A percentile compares a stretch with the other conserved stretches of the same genome.
Evolutionary conservation across 2,113 vertebrate species (phyloP).

Genomic region (Pedetes capensis): DNA sequence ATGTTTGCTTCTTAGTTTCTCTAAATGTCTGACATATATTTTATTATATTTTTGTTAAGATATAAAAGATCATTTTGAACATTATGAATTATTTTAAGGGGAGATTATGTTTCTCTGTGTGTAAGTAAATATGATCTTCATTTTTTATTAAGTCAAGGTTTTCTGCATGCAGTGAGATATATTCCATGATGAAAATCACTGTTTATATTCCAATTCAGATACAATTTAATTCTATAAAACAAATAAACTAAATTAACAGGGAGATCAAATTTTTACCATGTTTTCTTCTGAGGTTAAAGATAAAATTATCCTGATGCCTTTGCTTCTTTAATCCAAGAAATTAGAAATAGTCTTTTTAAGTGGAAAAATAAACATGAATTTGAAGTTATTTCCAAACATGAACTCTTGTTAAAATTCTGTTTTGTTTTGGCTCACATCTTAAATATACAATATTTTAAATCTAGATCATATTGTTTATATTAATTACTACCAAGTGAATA

Average conservation of each 20-base stretch:
- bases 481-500: background rate
- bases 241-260: conserved; percentile 11
- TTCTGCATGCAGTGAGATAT: conserved; percentile 19
- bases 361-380: background rate
- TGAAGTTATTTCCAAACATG: background rate
- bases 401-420: background rate
- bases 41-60: conserved; percentile 26
- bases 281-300: background rate
- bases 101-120: background rate
- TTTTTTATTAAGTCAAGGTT: conserved; percentile 16
- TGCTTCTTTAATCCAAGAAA: background rate
- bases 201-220: conserved; percentile 28
- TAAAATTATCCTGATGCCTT: background rate
- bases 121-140: background rate
- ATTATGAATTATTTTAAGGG: background rate
- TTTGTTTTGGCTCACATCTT: background rate
- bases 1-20: background rate
- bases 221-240: conserved; percentile 43
- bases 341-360: background rate
- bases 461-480: background rate
- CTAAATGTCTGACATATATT: conserved; percentile 19
- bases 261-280: background rate
- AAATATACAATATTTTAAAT: background rate
- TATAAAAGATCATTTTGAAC: conserved; percentile 28
- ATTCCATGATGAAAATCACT: background rate